These are phyloP conservation scores for Scomberomorus guttatus DNA, from an alignment of 2,797 vertebrate genomes.

Conservation along the genomic window DNA sequence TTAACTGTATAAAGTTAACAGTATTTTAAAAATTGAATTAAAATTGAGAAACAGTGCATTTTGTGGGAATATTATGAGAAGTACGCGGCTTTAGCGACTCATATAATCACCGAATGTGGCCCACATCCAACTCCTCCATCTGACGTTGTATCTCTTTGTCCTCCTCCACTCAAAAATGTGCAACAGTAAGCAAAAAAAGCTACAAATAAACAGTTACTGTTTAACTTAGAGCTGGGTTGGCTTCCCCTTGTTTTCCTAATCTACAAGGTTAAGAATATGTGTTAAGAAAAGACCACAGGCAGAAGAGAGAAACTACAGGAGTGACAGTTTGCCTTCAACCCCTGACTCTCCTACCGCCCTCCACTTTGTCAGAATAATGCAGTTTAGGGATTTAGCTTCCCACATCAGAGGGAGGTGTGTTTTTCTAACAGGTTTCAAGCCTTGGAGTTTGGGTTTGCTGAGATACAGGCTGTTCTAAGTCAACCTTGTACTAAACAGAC, in stretches of 20 bases:
- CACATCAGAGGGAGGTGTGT: background rate
- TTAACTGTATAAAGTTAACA: too few relatives aligned
- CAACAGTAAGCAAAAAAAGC: too few relatives aligned
- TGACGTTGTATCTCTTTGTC: too few relatives aligned
- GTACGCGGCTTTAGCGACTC: too few relatives aligned
- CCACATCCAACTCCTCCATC: too few relatives aligned
- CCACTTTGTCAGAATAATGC: constrained; percentile 14
- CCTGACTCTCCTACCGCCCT: background rate
- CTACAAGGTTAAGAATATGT: background rate
- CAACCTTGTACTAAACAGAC: constrained; percentile 28
- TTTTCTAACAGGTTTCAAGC: constrained; percentile 10
- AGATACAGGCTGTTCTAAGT: constrained; percentile 21
- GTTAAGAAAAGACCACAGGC: background rate
- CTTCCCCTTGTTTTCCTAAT: background rate
- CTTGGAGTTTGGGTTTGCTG: background rate
- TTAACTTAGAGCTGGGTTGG: background rate
- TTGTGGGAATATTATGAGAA: too few relatives aligned
- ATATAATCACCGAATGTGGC: too few relatives aligned
- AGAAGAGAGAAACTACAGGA: background rate
- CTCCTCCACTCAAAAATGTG: too few relatives aligned
- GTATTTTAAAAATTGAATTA: too few relatives aligned
- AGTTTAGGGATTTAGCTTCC: constrained; percentile 5
- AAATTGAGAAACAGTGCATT: too few relatives aligned
- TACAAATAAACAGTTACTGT: too few relatives aligned
- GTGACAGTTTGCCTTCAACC: background rate